Percentiles rank a stretch among this genome's conserved stretches.
Conservation (phyloP, 2,113 vertebrate genomes). For the Microcebus griseorufus region DNA sequence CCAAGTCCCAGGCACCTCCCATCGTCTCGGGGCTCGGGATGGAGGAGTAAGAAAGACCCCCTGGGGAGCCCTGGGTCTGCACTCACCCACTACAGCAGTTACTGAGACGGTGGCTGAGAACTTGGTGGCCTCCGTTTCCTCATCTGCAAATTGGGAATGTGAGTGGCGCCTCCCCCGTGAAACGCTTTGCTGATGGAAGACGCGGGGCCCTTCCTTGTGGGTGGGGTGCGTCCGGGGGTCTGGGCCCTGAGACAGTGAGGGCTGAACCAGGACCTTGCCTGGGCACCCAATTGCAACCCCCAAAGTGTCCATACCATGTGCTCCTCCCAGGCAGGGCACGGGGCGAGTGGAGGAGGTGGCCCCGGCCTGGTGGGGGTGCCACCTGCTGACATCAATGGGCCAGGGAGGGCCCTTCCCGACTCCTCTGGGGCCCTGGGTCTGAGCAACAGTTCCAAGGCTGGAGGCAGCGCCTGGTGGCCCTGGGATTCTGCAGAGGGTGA, state of each 20-base stretch:
- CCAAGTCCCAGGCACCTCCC: accelerated
- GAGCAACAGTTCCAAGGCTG: too few species aligned
- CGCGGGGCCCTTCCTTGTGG: not conserved
- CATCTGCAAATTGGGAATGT: too few species aligned
- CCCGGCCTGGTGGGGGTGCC: accelerated
- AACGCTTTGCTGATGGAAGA: too few species aligned
- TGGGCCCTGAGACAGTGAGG: not conserved
- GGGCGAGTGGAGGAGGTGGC: not conserved
- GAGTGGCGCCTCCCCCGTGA: accelerated
- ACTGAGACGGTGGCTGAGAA: not conserved
- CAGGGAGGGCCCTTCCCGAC: too few species aligned
- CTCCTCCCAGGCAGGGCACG: accelerated
- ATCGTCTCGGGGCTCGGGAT: accelerated
- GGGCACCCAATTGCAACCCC: not conserved
- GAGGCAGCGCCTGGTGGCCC: not conserved
- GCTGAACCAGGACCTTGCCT: not conserved
- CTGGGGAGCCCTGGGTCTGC: accelerated
- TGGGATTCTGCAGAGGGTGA: not conserved
- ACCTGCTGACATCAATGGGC: not conserved
- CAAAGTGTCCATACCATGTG: not conserved
- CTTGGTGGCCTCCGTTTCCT: not conserved
- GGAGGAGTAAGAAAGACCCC: accelerated
- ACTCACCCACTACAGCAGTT: accelerated
- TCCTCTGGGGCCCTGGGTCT: accelerated
- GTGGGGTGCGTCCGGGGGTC: not conserved